These are phyloP conservation scores for Nannospalax galili DNA, from an alignment of 2,113 vertebrate species.

Conservation along the genomic window DNA sequence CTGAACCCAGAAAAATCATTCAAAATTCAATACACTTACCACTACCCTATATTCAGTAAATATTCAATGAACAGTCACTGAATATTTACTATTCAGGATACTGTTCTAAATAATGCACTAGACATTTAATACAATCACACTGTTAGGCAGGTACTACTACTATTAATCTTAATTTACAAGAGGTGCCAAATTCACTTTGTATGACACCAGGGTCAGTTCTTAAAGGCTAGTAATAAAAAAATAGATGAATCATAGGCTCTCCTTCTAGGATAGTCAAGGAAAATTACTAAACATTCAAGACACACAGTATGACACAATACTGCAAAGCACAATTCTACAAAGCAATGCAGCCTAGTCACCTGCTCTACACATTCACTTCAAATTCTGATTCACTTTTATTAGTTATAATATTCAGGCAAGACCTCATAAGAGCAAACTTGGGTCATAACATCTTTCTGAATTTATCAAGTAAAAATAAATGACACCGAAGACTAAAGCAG, in stretches of 20 bases:
- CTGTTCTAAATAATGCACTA: neutral
- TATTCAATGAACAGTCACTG: too few relatives aligned
- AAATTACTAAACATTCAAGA: constrained; percentile 26
- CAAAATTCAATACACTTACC: neutral
- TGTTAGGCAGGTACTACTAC: neutral
- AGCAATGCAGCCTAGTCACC: neutral
- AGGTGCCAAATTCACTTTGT: neutral
- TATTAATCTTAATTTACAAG: constrained; percentile 20
- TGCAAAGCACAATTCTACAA: constrained; percentile 16
- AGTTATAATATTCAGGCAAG: neutral
- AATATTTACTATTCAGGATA: constrained; percentile 1
- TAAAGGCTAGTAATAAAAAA: neutral
- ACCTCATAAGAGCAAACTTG: neutral
- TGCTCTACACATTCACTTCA: neutral
- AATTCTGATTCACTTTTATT: constrained; percentile 34
- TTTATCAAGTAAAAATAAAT: neutral
- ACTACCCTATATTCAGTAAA: neutral
- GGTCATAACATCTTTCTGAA: neutral
- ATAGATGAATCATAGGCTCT: constrained; percentile 3
- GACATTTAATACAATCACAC: constrained; percentile 7
- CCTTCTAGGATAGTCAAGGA: neutral
- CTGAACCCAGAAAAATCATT: constrained; percentile 21
- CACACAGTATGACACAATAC: neutral
- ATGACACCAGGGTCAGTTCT: constrained; percentile 11
- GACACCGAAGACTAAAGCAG: constrained; percentile 20